Conservation (phyloP, 2,888 invertebrate species). For the Notodonta dromedarius region DNA sequence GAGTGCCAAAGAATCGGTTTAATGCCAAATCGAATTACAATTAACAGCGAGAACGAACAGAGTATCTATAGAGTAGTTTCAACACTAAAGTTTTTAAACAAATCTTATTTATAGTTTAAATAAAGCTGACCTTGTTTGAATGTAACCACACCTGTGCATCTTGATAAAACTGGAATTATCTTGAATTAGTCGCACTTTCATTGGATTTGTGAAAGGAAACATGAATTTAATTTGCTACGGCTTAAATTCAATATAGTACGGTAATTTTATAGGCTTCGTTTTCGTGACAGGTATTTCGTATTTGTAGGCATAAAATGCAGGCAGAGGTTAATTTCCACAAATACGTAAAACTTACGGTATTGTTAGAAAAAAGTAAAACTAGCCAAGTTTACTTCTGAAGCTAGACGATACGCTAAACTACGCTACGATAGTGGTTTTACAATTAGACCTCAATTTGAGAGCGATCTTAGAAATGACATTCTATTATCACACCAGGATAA, state of each 20-base stretch:
- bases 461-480: no score
- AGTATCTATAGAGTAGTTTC: conserved; percentile 26
- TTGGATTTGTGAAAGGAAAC: conserved; percentile 13
- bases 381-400: no score
- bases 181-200: conserved; percentile 36
- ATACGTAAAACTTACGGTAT: no score
- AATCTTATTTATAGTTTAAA: conserved; percentile 15
- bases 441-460: no score
- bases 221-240: conserved; percentile 3
- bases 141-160: conserved; percentile 33
- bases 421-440: no score
- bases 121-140: conserved; percentile 17
- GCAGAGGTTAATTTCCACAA: no score
- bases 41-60: conserved; percentile 31
- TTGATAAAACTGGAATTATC: conserved; percentile 20
- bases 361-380: no score
- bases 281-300: not conserved
- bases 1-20: conserved; percentile 46
- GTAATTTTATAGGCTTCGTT: not conserved
- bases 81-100: conserved; percentile 17
- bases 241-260: not conserved
- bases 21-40: conserved; percentile 55
- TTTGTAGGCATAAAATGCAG: no score
- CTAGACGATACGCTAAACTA: no score
- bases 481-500: no score